Percentiles rank a stretch among this genome's conserved stretches.
phyloP scores from a whole-genome alignment of 2,113 vertebrate genomes.

The Sceloporus tristichus region DNA sequence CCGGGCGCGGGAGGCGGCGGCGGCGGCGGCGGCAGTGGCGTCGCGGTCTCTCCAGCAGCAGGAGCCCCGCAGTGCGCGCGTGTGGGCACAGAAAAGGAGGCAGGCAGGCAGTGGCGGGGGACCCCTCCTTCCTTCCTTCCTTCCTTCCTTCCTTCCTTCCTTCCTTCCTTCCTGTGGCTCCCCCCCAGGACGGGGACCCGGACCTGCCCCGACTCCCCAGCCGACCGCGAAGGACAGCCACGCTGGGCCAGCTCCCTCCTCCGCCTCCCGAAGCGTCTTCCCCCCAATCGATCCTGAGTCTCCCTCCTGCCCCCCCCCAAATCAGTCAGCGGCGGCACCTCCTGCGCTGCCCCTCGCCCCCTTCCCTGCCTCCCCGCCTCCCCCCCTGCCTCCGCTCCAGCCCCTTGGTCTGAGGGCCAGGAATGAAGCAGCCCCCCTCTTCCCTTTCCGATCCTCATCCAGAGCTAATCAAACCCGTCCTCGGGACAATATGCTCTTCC shows the following conservation, averaged over 20 bases:
- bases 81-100: not conserved
- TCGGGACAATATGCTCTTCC: not conserved
- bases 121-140: no score
- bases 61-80: conserved; percentile 40
- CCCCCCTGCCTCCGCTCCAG: no score
- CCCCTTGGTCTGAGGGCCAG: no score
- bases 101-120: not conserved
- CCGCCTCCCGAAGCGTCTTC: not conserved
- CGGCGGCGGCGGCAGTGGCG: not conserved
- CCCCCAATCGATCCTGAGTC: not conserved
- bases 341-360: not conserved
- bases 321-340: no score
- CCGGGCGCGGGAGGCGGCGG: no score
- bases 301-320: not conserved
- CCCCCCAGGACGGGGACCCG: not conserved
- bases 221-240: conserved; percentile 1
- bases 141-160: no score
- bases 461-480: not conserved
- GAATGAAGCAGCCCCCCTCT: no score
- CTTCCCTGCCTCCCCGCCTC: not conserved
- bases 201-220: conserved; percentile 1
- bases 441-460: not conserved
- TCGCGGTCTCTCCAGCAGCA: not conserved
- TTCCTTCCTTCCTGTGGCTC: no score
- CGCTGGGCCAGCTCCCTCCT: no score